These are phyloP conservation scores for Limnodromus scolopaceus DNA, from an alignment of 2,797 vertebrate genomes.

Conservation along the genomic window DNA sequence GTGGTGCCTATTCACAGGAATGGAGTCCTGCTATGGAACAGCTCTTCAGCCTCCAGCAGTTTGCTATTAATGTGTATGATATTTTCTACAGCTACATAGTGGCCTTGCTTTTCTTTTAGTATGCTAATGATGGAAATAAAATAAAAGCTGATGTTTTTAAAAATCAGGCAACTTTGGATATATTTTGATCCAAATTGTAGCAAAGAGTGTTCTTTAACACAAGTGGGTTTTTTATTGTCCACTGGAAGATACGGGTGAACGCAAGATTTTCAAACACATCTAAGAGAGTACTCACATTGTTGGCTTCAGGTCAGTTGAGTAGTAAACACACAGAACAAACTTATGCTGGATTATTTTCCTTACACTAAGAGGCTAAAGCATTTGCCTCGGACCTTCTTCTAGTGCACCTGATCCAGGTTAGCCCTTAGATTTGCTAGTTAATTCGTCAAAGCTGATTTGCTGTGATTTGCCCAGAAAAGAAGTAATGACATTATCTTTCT, in stretches of 20 bases:
- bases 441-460: background rate
- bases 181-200: background rate
- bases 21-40: background rate
- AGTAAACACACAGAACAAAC: background rate
- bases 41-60: background rate
- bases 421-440: background rate
- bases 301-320: background rate
- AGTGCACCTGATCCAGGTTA: background rate
- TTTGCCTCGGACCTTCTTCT: background rate
- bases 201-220: background rate
- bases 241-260: rapidly evolving
- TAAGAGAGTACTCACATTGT: background rate
- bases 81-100: background rate
- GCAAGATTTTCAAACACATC: background rate
- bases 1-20: background rate
- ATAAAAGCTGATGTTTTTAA: rapidly evolving
- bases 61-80: rapidly evolving
- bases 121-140: background rate
- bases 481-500: background rate
- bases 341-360: background rate
- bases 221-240: background rate
- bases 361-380: background rate
- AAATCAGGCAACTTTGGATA: background rate
- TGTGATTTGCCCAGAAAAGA: background rate
- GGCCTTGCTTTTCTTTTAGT: background rate